Base-by-base conservation (phyloP, 2,797 vertebrate genomes). In the Apodemus agrarius region DNA sequence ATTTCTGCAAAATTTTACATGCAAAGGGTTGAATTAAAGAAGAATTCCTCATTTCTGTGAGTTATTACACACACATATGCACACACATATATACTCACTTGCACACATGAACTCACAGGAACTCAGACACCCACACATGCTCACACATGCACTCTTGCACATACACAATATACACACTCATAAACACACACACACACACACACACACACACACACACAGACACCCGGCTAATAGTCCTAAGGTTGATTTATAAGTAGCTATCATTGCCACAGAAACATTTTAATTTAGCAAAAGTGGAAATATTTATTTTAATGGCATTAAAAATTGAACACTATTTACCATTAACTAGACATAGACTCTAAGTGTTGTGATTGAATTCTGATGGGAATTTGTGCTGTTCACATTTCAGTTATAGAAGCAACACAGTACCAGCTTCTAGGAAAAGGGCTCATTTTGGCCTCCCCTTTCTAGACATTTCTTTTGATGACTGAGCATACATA, bases 1-100 rank as follows among this genome's bases (percentile, higher is more conserved):
- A 93, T 19, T 92, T 6, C 83, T 93, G 2, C 87, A 82, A 37
- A 63, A 61, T 61, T 92, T 96, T 91, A 89, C 92, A 86, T 89
- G 26, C 75, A 21, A 96, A 86, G 34, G 81, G 1, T 90, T 74
- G 34, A 93, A 90, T 26, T 92, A 54, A 40, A 22, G 78, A 43
- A 89, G 43, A 80, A 95, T 78, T 69, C 87, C 93, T 40, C 43
- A 40, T 87, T 80, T 91, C 34, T 96, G 6, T 93, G 83, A 94
- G 65, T 82, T 94, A 8, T 93, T 94, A 22, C 19, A 22, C 65
- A 69, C 31, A 63, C 67, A 72, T 19, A 72, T 19, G 16, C 67
- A 72, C 16, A 21, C 8, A 22, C n/a, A 72, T 63, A 63, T 63
- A 63, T 10, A 63, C 10, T 63, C 26, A 63, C 24, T 63, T 34